Percentiles rank a stretch among this genome's conserved stretches.
Evolutionary conservation across 2,113 vertebrate species (phyloP).

Genomic region (Brienomyrus brachyistius): DNA sequence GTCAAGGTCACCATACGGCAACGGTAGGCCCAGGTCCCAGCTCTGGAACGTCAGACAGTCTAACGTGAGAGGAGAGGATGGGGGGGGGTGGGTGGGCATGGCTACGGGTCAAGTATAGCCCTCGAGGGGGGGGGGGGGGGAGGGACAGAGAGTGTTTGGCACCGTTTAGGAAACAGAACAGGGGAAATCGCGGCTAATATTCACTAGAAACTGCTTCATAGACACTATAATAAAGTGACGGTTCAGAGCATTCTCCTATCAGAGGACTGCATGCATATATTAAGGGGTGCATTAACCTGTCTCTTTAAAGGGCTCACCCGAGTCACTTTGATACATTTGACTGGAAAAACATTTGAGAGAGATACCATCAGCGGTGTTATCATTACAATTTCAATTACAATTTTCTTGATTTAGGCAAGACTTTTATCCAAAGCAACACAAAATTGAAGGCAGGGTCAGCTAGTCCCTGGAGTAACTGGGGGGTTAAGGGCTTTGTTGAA

Average conservation of each 20-base stretch:
- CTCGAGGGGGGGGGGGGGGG: not conserved
- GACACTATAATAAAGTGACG: not conserved
- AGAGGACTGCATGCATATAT: not conserved
- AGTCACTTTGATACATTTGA: not conserved
- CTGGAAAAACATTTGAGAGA: not conserved
- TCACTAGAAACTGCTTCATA: not conserved
- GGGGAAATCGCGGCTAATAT: not conserved
- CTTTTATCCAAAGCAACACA: not conserved
- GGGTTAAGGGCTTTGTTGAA: not conserved
- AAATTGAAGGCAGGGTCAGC: not conserved
- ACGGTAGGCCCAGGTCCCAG: conserved; percentile 73
- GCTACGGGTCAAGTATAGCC: conserved; percentile 27
- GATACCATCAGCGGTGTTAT: not conserved
- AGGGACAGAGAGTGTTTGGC: conserved; percentile 60
- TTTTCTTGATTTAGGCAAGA: not conserved
- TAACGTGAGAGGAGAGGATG: conserved; percentile 50
- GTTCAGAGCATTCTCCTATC: not conserved
- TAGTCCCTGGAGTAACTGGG: not conserved
- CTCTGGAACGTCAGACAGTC: conserved; percentile 57
- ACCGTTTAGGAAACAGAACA: conserved; percentile 30
- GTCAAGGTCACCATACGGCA: conserved; percentile 78
- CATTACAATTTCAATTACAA: not conserved
- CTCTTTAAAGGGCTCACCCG: not conserved
- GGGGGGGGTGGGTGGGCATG: conserved; percentile 23
- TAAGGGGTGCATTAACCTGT: not conserved